Base-by-base conservation (phyloP, 53 echinoderm and acorn worm species). In the Mesocentrotus franciscanus region DNA sequence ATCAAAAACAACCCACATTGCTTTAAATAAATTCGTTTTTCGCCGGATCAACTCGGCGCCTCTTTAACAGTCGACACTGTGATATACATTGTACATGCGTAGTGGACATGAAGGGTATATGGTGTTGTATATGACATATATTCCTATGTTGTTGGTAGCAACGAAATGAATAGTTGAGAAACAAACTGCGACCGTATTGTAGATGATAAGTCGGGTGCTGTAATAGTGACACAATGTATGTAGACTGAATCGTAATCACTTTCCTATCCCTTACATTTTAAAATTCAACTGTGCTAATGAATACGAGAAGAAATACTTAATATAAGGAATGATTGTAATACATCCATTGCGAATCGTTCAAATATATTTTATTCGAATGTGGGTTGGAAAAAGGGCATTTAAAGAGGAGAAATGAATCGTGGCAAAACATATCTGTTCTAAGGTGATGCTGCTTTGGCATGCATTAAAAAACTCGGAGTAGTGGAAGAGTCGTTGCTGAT, bases 391-490 rank as follows among this genome's bases (percentile, higher is more conserved):
- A 84, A 42, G 9, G 22, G 84, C 42, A 84, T 84, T 84, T 22
- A 84, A 84, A 84, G 49, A 84, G 84, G 84, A 84, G 29, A 84
- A 84, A 84, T 84, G 84, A 39, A 84, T 84, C 42, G 42, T 84
- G 84, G 84, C 84, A 84, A 84, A 84, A 55, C 42, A 49, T 84
- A 84, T 84, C 49, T 84, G 55, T 84, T 18, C 49, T 39, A 55
- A 84, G 55, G 39, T 20, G 39, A 84, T 17, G 84, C 39, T 84
- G 9, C 84, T 55, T 15, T 84, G 55, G 84, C 55, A 55, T 24
- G 55, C 90, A 90, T 90, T 90, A 59, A 90, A 39, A 85, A 90
- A n/a, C 61, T 16, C 60, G 22, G 61, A 15, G 49, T 90, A 90
- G 85, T 24, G 57, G 81, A 85, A 85, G 90, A 90, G 59, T 59